Evolutionary conservation across 2,797 vertebrate genomes (phyloP).

Genomic region (Eremophila alpestris): DNA sequence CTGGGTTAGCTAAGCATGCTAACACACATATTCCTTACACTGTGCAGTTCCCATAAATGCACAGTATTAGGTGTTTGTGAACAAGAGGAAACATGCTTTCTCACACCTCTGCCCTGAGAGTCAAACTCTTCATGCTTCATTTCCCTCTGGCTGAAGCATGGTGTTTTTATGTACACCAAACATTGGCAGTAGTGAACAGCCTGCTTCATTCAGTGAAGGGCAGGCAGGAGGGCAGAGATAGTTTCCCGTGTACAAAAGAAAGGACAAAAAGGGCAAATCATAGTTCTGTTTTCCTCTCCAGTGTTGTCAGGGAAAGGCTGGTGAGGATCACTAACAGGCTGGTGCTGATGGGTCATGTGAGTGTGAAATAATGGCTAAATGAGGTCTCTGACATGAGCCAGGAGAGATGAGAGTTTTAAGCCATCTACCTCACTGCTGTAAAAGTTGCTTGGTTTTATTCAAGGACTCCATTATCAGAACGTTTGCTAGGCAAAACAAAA

Average conservation of each 20-base stretch:
- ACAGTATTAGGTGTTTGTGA: neutral
- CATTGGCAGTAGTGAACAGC: neutral
- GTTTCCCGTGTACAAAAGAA: neutral
- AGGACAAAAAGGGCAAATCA: neutral
- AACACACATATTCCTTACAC: neutral
- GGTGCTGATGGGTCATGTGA: neutral
- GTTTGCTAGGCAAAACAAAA: neutral
- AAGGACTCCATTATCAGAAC: neutral
- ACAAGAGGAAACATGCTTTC: neutral
- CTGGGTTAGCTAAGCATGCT: neutral
- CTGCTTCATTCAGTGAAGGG: neutral
- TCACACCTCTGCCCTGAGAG: neutral
- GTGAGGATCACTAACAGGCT: neutral
- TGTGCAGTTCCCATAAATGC: neutral
- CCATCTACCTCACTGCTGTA: neutral
- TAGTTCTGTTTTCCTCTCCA: neutral
- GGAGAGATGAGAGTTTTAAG: neutral
- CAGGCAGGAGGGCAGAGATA: neutral
- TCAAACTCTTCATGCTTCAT: neutral
- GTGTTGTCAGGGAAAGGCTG: slow-evolving; percentile 5
- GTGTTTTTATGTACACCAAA: neutral
- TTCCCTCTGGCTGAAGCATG: neutral
- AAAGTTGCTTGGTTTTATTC: neutral
- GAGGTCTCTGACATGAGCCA: neutral
- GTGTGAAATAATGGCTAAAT: neutral